Percentiles rank a stretch among this genome's conserved stretches.
Evolutionary conservation across 2,113 vertebrate genomes (phyloP).

Genomic region (Salvelinus sp.): DNA sequence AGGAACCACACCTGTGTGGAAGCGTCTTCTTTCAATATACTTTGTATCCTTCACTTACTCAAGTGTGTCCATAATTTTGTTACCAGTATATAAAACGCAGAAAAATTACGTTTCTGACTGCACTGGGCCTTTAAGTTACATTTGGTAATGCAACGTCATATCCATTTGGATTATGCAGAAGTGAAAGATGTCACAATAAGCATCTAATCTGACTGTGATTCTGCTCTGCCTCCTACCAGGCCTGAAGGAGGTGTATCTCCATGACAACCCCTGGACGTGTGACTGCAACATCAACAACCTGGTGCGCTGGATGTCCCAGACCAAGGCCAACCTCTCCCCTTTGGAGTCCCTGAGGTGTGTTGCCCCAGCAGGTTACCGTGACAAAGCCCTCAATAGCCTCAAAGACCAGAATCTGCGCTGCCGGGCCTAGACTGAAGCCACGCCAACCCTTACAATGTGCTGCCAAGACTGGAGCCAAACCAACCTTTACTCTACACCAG

Average conservation of each 20-base stretch:
- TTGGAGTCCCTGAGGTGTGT: slow-evolving; percentile 53
- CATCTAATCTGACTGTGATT: too few species aligned
- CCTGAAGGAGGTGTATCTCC: slow-evolving; percentile 69
- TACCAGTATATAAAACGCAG: too few species aligned
- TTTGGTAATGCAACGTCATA: background rate
- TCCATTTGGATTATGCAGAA: background rate
- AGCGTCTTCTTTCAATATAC: too few species aligned
- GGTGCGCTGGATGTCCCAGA: slow-evolving; percentile 63
- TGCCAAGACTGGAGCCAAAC: too few species aligned
- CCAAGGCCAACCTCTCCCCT: slow-evolving; percentile 50
- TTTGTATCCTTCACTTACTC: too few species aligned
- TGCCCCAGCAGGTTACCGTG: slow-evolving; percentile 57
- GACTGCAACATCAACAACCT: slow-evolving; percentile 72
- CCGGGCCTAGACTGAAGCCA: slow-evolving; percentile 30
- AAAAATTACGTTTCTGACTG: too few species aligned
- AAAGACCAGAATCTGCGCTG: slow-evolving; percentile 51
- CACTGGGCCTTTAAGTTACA: too few species aligned
- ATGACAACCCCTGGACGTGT: slow-evolving; percentile 76
- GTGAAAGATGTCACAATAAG: background rate
- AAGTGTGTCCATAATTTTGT: too few species aligned
- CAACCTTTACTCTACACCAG: slow-evolving; percentile 16
- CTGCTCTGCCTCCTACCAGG: slow-evolving; percentile 41
- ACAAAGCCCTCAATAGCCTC: slow-evolving; percentile 62
- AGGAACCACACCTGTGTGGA: too few species aligned
- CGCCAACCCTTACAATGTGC: background rate